Conservation (phyloP, 2,888 invertebrate genomes). For the Chrysopilus asiliformis region DNA sequence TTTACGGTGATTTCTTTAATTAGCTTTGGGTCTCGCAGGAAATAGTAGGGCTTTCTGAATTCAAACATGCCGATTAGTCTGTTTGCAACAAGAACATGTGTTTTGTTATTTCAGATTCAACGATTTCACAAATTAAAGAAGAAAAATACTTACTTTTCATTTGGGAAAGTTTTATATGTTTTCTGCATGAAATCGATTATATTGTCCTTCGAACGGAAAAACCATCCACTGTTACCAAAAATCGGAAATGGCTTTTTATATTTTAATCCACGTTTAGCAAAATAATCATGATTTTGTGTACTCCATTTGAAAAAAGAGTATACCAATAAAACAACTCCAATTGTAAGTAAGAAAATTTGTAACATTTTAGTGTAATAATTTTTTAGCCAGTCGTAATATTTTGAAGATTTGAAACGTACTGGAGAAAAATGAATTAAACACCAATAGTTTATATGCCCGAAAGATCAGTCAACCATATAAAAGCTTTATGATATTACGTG, state of each 20-base stretch:
- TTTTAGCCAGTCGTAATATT: no score
- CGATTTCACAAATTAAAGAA: neutral
- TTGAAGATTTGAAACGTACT: no score
- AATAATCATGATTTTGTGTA: constrained; percentile 1
- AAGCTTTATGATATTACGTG: no score
- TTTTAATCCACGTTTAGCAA: constrained; percentile 4
- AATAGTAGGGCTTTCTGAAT: constrained; percentile 12
- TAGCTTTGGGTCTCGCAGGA: constrained; percentile 19
- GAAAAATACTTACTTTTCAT: constrained; percentile 3
- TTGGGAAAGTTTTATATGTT: constrained; percentile 2
- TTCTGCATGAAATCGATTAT: neutral
- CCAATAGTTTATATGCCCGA: no score
- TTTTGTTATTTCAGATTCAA: no score
- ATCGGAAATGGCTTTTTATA: constrained; percentile 2
- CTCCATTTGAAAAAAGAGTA: constrained; percentile 3
- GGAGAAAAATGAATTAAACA: no score
- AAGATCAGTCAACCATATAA: no score
- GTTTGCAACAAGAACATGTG: no score
- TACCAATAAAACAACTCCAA: neutral
- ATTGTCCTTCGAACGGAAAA: constrained; percentile 5
- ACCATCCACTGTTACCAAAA: constrained; percentile 1
- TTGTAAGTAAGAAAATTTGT: no score
- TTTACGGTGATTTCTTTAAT: constrained; percentile 20
- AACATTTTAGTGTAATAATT: no score
- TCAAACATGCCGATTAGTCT: constrained; percentile 27